Evolutionary conservation across 2,113 vertebrate genomes (phyloP), one percentile per base, ranked within the genome.

Genomic region (Empidonax alnorum): DNA sequence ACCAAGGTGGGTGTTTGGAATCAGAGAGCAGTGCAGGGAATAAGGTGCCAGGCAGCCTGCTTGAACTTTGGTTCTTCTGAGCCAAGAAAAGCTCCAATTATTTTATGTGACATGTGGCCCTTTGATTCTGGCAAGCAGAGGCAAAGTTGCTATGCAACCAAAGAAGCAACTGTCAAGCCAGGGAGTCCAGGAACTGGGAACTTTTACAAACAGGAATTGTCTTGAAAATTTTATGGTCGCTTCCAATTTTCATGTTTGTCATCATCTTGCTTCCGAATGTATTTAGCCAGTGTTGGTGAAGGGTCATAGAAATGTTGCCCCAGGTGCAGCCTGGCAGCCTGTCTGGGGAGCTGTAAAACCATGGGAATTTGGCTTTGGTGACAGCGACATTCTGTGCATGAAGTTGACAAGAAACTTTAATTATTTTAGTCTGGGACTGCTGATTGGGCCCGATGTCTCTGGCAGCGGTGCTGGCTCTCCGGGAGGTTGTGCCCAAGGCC

Each of bases 121-220:
- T 92, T 87, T 65, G 50, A 65, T 84, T 87, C 82, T 84, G 81
- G 78, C 81, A 87, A 71, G 65, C 47, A 67, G 82, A 74, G 59
- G 46, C 50, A 71, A 93, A 89, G 96, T 95, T 93, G 92, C 96
- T 91, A 93, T 62, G 90, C 90, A 91, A 95, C 92, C 50, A 16
- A 55, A 52, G 47, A 81, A 94, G 74, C 77, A 91, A 78, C 93
- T 93, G 78, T 85, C 62, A 66, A 91, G 46, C 84, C 82, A 81
- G 67, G 61, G 47, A 93, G 81, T 44, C 93, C 74, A 63, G 80
- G 79, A 91, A 78, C 74, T 53, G 69, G 65, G 65, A 89, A 75
- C 42, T 82, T 96, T 58, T 28, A 89, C 69, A 91, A 89, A 78
- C 56, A 62, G 7, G 16, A 83, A 82, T 89, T 89, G 69, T 77